A percentile compares a stretch with the other conserved stretches of the same genome.
Conservation (phyloP, 2,113 vertebrate genomes). For the Notechis scutatus region DNA sequence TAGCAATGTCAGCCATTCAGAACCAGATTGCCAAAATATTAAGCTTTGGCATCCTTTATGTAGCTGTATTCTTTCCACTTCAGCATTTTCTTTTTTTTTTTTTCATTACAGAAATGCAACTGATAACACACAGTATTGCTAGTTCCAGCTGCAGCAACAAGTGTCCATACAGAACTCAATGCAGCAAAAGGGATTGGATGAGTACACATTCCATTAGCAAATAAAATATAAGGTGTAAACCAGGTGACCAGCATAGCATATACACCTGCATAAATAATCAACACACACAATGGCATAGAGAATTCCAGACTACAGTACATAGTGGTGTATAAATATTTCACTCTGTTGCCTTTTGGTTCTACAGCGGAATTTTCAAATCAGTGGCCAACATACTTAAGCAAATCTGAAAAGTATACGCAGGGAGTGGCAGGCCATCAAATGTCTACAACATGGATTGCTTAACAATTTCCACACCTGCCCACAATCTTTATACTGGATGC, state of each 20-base stretch:
- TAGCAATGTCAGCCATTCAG: neutral
- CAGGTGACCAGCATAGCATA: neutral
- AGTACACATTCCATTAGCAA: neutral
- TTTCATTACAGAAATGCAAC: neutral
- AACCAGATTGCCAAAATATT: neutral
- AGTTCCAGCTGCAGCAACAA: neutral
- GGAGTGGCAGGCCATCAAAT: slow-evolving; percentile 45
- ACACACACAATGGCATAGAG: neutral
- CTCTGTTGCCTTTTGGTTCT: neutral
- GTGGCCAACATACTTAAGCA: neutral
- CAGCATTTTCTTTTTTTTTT: neutral
- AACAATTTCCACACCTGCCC: slow-evolving; percentile 6
- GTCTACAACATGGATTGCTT: slow-evolving; percentile 20
- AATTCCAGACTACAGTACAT: slow-evolving; percentile 17
- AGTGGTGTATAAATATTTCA: slow-evolving; percentile 36
- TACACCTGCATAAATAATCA: neutral
- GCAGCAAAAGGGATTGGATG: neutral
- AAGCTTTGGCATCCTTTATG: neutral
- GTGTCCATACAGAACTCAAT: neutral
- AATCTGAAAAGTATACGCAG: neutral
- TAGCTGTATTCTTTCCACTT: neutral
- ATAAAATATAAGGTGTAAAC: no score
- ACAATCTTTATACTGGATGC: neutral
- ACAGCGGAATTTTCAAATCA: neutral
- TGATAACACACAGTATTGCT: neutral